phyloP scores from a whole-genome alignment of 2,113 vertebrate species.

The Corythornis cristatus region DNA sequence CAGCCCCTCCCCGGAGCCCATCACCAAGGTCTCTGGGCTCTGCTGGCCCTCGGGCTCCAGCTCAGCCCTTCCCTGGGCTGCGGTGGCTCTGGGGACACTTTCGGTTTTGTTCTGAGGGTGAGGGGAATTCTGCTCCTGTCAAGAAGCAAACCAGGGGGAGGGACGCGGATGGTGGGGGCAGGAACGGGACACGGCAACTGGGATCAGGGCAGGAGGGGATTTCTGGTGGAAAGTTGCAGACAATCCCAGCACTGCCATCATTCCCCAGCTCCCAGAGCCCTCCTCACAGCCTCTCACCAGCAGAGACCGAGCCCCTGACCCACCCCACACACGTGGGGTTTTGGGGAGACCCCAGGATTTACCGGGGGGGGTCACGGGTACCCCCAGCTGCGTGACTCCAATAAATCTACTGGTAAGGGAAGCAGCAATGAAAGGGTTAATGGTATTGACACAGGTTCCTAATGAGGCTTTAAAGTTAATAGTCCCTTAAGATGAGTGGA shows the following conservation, averaged over 20 bases:
- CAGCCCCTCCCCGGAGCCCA: background rate
- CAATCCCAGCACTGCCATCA: background rate
- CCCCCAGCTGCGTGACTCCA: fast-evolving
- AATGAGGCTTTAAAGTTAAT: background rate
- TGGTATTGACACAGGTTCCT: background rate
- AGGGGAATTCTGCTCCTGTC: slow-evolving; percentile 48
- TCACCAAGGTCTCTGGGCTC: background rate
- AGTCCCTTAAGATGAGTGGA: background rate
- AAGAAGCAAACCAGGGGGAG: background rate
- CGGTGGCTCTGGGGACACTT: background rate
- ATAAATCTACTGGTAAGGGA: background rate
- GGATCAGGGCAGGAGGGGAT: slow-evolving; percentile 6
- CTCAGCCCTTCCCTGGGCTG: background rate
- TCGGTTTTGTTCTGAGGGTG: slow-evolving; percentile 3
- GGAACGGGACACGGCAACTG: background rate
- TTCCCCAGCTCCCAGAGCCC: background rate
- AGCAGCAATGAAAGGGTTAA: fast-evolving
- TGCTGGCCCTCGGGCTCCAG: background rate
- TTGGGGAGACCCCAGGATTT: background rate
- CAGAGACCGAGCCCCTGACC: background rate
- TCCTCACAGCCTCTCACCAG: fast-evolving
- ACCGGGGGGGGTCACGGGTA: fast-evolving
- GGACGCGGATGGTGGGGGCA: background rate
- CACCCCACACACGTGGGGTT: fast-evolving
- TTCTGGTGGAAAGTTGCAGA: slow-evolving; percentile 69